Evolutionary conservation across 2,113 vertebrate genomes (phyloP), one percentile per base, ranked within the genome.

Genomic region (Lamprotornis superbus): DNA sequence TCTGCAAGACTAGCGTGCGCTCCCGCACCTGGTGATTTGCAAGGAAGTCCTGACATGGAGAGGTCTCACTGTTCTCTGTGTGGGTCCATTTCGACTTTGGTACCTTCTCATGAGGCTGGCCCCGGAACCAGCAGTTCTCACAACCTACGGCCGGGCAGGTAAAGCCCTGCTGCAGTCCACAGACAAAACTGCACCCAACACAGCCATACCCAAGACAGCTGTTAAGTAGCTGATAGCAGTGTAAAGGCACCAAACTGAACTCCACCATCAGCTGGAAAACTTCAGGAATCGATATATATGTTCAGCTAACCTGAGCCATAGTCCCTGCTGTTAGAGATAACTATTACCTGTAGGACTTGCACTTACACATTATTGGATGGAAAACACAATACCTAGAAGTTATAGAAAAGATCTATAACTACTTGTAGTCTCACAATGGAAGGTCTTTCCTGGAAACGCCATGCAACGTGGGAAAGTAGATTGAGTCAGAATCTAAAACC

Each of bases 111-210:
- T 2, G 12, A 37, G 18, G 5, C 74, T 40, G 46, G 67, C 35
- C 7, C 7, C 21, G 10, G 30, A 55, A 13, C 22, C 37, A 16
- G 5, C 16, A 0, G 20, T 21, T 55, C 17, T 44, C 28, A 7
- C 17, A 28, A 2, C 17, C 15, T 25, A 2, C 19, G 8, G 2
- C 7, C 8, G 20, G 15, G 37, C 52, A 9, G 52, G 56, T 28
- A 30, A 33, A 67, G 35, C 40, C 46, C 80, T n/a, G 27, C n/a
- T 44, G 44, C 42, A 21, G 20, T 14, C 11, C 52, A 7, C 59
- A 13, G 10, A 1, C 5, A 15, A 42, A 83, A 30, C 53, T 47
- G 19, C 17, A 11, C 12, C 30, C 1, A 0, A 2, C 8, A 33
- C 18, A 47, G 35, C 35, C 23, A 2, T 67, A 46, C 7, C 14